A percentile compares a stretch with the other conserved stretches of the same genome.
These are phyloP conservation scores for Rhombomys opimus DNA, from an alignment of 2,113 vertebrate genomes.

Conservation along the genomic window DNA sequence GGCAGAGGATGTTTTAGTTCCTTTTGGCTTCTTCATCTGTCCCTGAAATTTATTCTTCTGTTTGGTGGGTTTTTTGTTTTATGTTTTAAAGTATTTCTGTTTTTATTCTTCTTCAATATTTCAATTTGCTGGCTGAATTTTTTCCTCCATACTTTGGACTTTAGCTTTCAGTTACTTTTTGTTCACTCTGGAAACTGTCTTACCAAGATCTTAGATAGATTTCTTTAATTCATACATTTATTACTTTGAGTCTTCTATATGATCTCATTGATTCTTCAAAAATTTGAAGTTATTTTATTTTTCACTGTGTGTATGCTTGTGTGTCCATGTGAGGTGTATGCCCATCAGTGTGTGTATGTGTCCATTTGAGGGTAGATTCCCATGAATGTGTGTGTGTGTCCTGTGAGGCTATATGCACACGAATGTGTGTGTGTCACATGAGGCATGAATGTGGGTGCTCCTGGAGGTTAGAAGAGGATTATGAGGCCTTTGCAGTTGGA, in stretches of 20 bases:
- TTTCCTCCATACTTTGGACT: neutral
- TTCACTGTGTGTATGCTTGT: neutral
- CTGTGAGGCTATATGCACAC: neutral
- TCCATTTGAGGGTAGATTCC: neutral
- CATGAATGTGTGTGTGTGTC: neutral
- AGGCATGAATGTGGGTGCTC: neutral
- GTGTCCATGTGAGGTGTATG: neutral
- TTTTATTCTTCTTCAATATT: neutral
- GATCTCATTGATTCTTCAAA: neutral
- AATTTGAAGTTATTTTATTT: neutral
- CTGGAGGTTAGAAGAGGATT: neutral
- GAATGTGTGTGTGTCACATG: neutral
- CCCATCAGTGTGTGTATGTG: neutral
- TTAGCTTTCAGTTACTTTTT: neutral
- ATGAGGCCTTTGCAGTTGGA: neutral
- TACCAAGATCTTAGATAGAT: neutral
- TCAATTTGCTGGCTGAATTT: neutral
- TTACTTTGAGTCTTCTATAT: neutral
- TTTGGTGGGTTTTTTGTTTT: neutral
- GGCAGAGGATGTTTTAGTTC: too few relatives aligned
- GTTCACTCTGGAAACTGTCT: neutral
- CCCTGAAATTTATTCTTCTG: neutral
- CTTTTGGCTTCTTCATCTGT: too few relatives aligned
- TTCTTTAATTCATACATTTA: neutral
- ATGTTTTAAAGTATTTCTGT: neutral